phyloP scores from a whole-genome alignment of 2,797 vertebrate species.

The Lates japonicus region DNA sequence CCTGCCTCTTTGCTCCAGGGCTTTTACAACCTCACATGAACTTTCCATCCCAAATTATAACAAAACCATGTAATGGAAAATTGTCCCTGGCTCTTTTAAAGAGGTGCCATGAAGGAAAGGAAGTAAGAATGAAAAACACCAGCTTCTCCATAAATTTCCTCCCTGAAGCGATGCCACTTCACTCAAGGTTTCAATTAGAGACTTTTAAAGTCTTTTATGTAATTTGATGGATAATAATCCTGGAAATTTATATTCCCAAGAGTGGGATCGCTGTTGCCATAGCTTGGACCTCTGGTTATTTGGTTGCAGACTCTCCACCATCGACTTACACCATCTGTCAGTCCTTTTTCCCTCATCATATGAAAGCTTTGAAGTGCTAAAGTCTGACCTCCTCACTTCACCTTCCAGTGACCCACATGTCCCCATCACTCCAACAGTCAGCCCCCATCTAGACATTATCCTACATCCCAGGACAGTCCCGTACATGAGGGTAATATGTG shows the following conservation, averaged over 20 bases:
- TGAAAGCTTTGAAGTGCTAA: slow-evolving; percentile 14
- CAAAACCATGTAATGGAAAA: slow-evolving; percentile 68
- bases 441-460: neutral
- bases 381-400: slow-evolving; percentile 11
- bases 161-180: slow-evolving; percentile 39
- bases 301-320: slow-evolving; percentile 6
- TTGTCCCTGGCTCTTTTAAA: slow-evolving; percentile 51
- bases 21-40: slow-evolving; percentile 54
- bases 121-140: slow-evolving; percentile 52
- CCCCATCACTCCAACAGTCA: slow-evolving; percentile 1
- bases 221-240: slow-evolving; percentile 31
- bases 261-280: neutral
- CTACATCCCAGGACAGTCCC: neutral
- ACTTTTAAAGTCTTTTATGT: slow-evolving; percentile 40
- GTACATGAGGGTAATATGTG: slow-evolving; percentile 9
- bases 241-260: slow-evolving; percentile 34
- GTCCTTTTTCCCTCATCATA: neutral
- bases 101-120: slow-evolving; percentile 46
- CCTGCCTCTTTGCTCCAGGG: slow-evolving; percentile 32
- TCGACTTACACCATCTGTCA: slow-evolving; percentile 11
- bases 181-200: slow-evolving; percentile 39
- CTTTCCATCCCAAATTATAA: slow-evolving; percentile 62
- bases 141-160: slow-evolving; percentile 25
- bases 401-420: slow-evolving; percentile 13
- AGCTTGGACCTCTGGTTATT: neutral